phyloP scores from a whole-genome alignment of 64 coral and sea anemone species.

The Stichodactyla mertensii region DNA sequence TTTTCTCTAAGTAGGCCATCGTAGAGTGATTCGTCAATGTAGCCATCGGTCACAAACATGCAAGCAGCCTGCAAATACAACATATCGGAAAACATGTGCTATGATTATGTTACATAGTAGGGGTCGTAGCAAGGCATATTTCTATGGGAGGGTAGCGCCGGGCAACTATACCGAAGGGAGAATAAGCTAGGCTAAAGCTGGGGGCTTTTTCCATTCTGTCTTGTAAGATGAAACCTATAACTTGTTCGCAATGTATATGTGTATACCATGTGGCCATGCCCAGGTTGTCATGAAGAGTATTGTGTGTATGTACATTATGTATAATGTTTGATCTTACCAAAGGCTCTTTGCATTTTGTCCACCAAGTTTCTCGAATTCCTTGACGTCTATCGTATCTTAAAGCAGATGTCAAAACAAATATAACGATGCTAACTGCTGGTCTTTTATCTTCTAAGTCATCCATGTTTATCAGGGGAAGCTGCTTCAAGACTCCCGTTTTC shows the following conservation, averaged over 20 bases:
- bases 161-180: too few species aligned
- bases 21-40: constrained; percentile 14
- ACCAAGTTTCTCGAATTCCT: constrained; percentile 19
- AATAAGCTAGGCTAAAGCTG: too few species aligned
- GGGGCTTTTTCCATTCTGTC: too few species aligned
- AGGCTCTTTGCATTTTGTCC: constrained; percentile 11
- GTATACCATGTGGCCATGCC: too few species aligned
- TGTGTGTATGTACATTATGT: too few species aligned
- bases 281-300: too few species aligned
- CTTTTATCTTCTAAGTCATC: neutral
- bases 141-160: too few species aligned
- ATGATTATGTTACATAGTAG: too few species aligned
- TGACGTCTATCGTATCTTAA: constrained; percentile 6
- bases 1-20: neutral
- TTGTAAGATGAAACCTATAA: too few species aligned
- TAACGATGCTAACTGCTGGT: neutral
- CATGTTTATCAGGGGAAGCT: constrained; percentile 15
- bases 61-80: constrained; percentile 11
- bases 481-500: constrained; percentile 4
- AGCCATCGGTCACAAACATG: constrained; percentile 17
- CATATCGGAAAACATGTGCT: neutral
- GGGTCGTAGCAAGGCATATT: too few species aligned
- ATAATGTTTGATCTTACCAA: neutral
- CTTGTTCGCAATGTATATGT: too few species aligned
- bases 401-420: constrained; percentile 10